Percentiles rank a stretch among this genome's conserved stretches.
Evolutionary conservation across 92 coral and sea anemone genomes (phyloP).

Genomic region (Parazoanthus atlanticus): DNA sequence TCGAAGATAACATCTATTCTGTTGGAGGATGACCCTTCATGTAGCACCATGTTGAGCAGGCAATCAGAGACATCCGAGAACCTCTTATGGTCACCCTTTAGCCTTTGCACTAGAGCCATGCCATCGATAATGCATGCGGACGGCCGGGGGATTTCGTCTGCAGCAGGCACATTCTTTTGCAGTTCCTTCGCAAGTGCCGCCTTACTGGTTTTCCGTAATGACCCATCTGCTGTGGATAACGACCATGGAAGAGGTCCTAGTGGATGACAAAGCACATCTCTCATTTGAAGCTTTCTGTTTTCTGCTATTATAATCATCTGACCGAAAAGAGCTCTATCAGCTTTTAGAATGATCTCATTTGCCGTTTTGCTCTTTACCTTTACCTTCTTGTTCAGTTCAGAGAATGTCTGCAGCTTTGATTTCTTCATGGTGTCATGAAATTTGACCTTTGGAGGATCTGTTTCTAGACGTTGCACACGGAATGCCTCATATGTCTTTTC

Average conservation of each 20-base stretch:
- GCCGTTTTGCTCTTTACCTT: constrained; percentile 31
- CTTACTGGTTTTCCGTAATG: constrained; percentile 47
- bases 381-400: constrained; percentile 37
- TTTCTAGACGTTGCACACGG: constrained; percentile 45
- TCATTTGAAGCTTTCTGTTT: constrained; percentile 56
- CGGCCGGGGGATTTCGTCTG: constrained; percentile 56
- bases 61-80: constrained; percentile 54
- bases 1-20: constrained; percentile 59
- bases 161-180: constrained; percentile 42
- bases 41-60: constrained; percentile 26
- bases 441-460: constrained; percentile 37
- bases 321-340: constrained; percentile 51
- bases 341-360: constrained; percentile 39
- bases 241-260: constrained; percentile 74
- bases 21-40: constrained; percentile 43
- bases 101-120: constrained; percentile 70
- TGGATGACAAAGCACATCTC: constrained; percentile 58
- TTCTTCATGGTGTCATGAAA: constrained; percentile 51
- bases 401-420: constrained; percentile 48
- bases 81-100: constrained; percentile 58
- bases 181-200: constrained; percentile 43
- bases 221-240: constrained; percentile 52
- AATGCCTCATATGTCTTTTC: constrained; percentile 49
- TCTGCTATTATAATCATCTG: constrained; percentile 50
- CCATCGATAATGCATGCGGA: constrained; percentile 65